Evolutionary conservation across 2,797 vertebrate genomes (phyloP).

Genomic region (Xenops minutus): DNA sequence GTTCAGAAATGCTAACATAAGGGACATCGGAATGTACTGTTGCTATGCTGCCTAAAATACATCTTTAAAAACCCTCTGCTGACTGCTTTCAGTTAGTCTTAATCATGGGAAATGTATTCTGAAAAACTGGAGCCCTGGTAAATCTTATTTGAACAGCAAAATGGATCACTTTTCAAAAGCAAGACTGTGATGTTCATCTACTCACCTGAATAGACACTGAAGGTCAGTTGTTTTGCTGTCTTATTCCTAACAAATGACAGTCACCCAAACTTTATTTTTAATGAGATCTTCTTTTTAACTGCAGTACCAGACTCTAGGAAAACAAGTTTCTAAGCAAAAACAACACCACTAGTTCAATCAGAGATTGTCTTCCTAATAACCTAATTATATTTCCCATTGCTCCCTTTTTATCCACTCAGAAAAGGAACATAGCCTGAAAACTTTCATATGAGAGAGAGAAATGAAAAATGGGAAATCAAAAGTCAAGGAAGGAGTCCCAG

Average conservation of each 20-base stretch:
- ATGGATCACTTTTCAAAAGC: slow-evolving; percentile 22
- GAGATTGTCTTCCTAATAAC: neutral
- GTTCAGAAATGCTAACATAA: slow-evolving; percentile 40
- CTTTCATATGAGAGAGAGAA: neutral
- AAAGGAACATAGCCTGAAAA: slow-evolving; percentile 4
- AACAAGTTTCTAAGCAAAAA: neutral
- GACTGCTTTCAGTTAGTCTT: slow-evolving; percentile 17
- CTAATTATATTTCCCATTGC: neutral
- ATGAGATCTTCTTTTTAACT: slow-evolving; percentile 16
- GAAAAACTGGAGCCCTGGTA: neutral
- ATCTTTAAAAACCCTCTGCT: slow-evolving; percentile 23
- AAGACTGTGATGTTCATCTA: neutral
- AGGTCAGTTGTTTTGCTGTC: slow-evolving; percentile 33
- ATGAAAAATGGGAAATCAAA: slow-evolving; percentile 28
- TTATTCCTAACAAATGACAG: slow-evolving; percentile 15
- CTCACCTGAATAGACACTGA: slow-evolving; percentile 37
- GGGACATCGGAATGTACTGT: slow-evolving; percentile 18
- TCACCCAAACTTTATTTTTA: slow-evolving; percentile 38
- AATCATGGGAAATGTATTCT: slow-evolving; percentile 1
- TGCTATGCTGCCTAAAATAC: neutral
- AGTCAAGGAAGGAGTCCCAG: neutral
- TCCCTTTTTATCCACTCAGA: neutral
- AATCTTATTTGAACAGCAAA: slow-evolving; percentile 43
- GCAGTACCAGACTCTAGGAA: neutral
- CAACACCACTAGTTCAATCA: neutral